Evolutionary conservation across 2,113 vertebrate species (phyloP).

Genomic region (Cyprinodon variegatus): DNA sequence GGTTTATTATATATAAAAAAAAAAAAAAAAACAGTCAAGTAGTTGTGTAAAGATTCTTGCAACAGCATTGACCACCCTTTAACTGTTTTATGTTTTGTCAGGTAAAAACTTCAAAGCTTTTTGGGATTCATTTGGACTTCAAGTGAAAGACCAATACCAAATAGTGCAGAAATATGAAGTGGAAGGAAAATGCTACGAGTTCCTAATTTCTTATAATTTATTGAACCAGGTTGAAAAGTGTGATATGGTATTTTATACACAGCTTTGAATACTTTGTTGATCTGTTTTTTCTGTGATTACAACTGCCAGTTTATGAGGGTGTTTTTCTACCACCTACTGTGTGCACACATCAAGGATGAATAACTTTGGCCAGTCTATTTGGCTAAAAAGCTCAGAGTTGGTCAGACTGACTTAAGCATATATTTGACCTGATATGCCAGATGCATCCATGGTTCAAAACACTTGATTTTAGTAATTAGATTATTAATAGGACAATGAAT

Average conservation of each 20-base stretch:
- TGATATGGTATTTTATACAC: neutral
- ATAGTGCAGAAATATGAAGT: neutral
- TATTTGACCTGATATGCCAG: neutral
- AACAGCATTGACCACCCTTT: neutral
- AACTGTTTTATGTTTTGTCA: neutral
- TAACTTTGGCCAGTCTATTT: neutral
- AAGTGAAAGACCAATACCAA: neutral
- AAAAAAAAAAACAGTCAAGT: neutral
- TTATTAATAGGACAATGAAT: too few relatives aligned
- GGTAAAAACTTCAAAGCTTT: neutral
- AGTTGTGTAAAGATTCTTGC: neutral
- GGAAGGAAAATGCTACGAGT: neutral
- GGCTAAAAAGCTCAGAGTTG: neutral
- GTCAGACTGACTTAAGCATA: neutral
- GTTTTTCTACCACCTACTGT: neutral
- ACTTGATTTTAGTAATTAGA: too few relatives aligned
- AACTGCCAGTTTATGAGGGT: neutral
- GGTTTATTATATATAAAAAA: neutral
- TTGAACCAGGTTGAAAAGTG: neutral
- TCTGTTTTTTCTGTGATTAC: neutral
- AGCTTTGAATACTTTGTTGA: neutral
- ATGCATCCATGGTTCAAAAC: too few relatives aligned
- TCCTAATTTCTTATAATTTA: neutral
- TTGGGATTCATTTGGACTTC: neutral
- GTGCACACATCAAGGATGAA: too few relatives aligned